Conservation (phyloP, 2,113 vertebrate species). For the Mystacornis crossleyi region DNA sequence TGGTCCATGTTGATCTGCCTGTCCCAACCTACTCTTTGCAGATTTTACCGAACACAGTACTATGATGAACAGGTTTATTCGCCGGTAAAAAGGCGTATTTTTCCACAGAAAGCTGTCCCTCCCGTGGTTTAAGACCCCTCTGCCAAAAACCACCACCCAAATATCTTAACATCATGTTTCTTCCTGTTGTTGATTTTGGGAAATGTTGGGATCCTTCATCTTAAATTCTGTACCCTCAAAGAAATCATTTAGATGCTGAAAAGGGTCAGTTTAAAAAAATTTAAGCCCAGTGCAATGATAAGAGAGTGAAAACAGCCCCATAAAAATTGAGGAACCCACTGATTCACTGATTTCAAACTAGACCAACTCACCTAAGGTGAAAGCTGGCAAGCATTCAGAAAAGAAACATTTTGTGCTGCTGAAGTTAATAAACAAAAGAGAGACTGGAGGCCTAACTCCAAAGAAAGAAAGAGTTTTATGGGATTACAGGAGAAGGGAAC, state of each 20-base stretch:
- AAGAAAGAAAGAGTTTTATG: not conserved
- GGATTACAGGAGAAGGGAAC: not conserved
- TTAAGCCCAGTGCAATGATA: not conserved
- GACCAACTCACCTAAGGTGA: not conserved
- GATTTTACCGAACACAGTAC: not conserved
- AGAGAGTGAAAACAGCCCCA: not conserved
- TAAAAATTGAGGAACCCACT: not conserved
- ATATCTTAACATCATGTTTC: not conserved
- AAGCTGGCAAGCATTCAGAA: not conserved
- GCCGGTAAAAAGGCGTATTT: fast-evolving
- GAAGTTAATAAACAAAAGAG: not conserved
- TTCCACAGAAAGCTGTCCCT: not conserved
- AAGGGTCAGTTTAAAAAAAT: not conserved
- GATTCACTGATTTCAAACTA: not conserved
- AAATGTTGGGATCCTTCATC: not conserved
- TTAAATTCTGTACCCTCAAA: not conserved
- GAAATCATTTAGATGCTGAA: not conserved
- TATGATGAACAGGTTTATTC: not conserved
- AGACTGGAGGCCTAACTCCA: not conserved
- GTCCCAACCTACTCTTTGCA: not conserved
- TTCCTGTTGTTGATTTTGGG: not conserved
- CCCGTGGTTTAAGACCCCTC: not conserved
- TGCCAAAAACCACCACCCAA: not conserved
- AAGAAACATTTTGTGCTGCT: not conserved
- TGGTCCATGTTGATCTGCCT: not conserved